These are phyloP conservation scores for Pseudomugil gertrudae DNA, from an alignment of 2,797 vertebrate genomes.

Conservation along the genomic window DNA sequence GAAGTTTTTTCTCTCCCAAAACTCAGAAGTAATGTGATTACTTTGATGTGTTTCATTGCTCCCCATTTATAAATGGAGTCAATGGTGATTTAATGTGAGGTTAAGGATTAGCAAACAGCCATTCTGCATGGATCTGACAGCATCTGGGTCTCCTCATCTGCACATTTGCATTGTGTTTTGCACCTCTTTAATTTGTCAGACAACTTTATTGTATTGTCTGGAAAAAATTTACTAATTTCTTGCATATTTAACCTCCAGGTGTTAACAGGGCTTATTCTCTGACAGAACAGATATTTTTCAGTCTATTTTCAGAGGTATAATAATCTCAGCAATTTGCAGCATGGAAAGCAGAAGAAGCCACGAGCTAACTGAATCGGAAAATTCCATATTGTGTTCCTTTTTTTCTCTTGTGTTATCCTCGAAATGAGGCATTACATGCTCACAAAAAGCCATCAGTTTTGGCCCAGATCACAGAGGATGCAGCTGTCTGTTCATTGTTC, in stretches of 20 bases:
- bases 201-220: not conserved
- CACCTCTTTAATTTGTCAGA: constrained; percentile 1
- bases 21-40: constrained; percentile 28
- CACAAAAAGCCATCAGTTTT: constrained; percentile 63
- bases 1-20: constrained; percentile 15
- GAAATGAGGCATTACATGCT: constrained; percentile 65
- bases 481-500: constrained; percentile 77
- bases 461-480: constrained; percentile 67
- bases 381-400: constrained; percentile 52
- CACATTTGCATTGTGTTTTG: not conserved
- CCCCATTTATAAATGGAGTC: constrained; percentile 25
- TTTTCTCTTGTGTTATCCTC: constrained; percentile 48
- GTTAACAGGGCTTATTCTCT: not conserved
- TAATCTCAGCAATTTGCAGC: constrained; percentile 6
- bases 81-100: constrained; percentile 37
- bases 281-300: constrained; percentile 2
- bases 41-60: constrained; percentile 38
- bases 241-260: not conserved
- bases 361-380: constrained; percentile 53
- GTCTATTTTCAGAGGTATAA: constrained; percentile 55
- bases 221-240: not conserved
- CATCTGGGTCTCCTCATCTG: constrained; percentile 27
- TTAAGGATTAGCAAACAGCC: constrained; percentile 17
- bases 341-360: constrained; percentile 33
- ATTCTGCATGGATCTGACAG: constrained; percentile 16